Evolutionary conservation across 2,797 vertebrate species (phyloP).

Genomic region (Vipera latastei): DNA sequence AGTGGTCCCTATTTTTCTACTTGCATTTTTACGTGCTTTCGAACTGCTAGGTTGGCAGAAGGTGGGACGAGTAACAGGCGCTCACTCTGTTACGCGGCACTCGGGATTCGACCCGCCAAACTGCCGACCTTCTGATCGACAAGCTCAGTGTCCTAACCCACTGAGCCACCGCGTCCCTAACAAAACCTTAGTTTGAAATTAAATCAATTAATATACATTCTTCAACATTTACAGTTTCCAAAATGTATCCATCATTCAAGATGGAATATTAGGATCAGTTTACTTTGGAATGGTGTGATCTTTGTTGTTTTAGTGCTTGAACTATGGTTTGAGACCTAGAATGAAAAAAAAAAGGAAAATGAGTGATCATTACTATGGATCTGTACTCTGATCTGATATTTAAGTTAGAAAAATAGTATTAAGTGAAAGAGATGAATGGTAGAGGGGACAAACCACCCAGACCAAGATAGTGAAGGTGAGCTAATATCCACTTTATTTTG

Average conservation of each 20-base stretch:
- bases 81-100: no score
- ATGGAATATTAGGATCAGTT: background rate
- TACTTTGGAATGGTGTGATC: background rate
- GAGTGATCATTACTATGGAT: background rate
- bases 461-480: background rate
- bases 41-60: no score
- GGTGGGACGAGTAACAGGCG: no score
- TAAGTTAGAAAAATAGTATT: background rate
- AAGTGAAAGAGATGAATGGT: background rate
- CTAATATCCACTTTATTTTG: background rate
- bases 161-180: no score
- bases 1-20: no score
- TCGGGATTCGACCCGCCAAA: no score
- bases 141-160: no score
- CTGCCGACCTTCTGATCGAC: no score
- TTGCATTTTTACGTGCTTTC: no score
- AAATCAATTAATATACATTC: background rate
- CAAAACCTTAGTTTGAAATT: background rate
- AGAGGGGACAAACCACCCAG: background rate
- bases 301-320: background rate
- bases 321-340: background rate
- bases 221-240: background rate
- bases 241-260: background rate
- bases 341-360: background rate
- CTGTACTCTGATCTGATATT: background rate